Percentiles rank a stretch among this genome's conserved stretches.
Conservation (phyloP, 1,140 invertebrate genomes). For the Drosophila mauritiana region DNA sequence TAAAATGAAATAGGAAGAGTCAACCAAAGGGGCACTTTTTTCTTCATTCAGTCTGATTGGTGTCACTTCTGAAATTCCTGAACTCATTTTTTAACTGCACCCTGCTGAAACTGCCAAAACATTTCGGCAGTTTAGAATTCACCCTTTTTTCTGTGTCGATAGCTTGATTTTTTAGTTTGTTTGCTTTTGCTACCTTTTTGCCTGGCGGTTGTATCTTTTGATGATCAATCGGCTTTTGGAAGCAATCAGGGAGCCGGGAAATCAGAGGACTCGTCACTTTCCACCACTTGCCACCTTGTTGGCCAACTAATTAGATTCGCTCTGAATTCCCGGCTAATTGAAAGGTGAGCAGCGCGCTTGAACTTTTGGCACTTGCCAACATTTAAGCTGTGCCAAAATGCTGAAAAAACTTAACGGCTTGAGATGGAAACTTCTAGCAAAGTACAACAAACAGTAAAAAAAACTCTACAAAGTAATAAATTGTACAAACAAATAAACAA, state of each 20-base stretch:
- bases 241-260: slow-evolving; percentile 4
- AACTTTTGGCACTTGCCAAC: neutral
- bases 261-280: slow-evolving; percentile 5
- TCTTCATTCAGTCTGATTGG: neutral
- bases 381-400: neutral
- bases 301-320: slow-evolving; percentile 21
- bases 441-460: neutral
- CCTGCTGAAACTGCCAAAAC: slow-evolving; percentile 14
- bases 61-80: neutral
- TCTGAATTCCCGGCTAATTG: slow-evolving; percentile 2
- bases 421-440: neutral
- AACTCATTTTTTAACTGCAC: neutral
- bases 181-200: slow-evolving; percentile 5
- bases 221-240: slow-evolving; percentile 17
- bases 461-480: neutral
- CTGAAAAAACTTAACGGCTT: neutral
- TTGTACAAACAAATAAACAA: neutral
- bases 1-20: neutral
- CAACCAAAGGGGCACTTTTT: neutral
- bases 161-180: slow-evolving; percentile 2
- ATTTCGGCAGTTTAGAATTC: slow-evolving; percentile 19
- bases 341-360: slow-evolving; percentile 2
- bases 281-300: neutral
- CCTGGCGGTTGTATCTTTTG: slow-evolving; percentile 21
- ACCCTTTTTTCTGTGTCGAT: neutral